Conservation (phyloP, 1,140 invertebrate species). For the Trinorchestia longiramus region DNA sequence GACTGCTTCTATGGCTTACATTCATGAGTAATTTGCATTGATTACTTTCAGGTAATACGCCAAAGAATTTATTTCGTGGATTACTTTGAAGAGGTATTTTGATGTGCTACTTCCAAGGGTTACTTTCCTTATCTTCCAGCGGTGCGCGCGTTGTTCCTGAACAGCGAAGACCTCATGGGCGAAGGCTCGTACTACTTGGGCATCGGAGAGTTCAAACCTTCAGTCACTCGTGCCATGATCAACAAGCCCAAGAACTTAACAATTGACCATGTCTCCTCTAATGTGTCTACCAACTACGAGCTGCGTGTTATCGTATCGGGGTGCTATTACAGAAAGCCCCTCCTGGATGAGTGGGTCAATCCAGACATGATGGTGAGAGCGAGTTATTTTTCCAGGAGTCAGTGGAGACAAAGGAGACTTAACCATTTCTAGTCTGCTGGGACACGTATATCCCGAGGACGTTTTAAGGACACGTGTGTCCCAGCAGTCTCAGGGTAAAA, state of each 20-base stretch:
- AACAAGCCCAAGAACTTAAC: conserved; percentile 60
- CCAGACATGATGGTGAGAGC: conserved; percentile 68
- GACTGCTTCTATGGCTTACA: no score
- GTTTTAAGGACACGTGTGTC: no score
- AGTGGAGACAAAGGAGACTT: no score
- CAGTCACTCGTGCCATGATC: conserved; percentile 23
- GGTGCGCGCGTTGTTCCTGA: conserved; percentile 38
- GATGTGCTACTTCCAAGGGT: no score
- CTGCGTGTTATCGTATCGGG: conserved; percentile 68
- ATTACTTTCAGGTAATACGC: no score
- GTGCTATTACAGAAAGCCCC: conserved; percentile 69
- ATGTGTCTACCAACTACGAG: conserved; percentile 68
- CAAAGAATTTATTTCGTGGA: no score
- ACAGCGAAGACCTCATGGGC: conserved; percentile 47
- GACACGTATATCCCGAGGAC: no score
- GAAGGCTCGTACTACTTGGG: conserved; percentile 61
- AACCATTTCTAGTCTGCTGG: no score
- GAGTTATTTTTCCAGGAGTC: neutral
- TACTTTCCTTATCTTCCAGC: conserved; percentile 56
- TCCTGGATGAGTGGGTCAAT: conserved; percentile 68
- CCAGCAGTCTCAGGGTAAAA: no score
- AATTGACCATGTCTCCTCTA: conserved; percentile 52
- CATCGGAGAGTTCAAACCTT: conserved; percentile 59
- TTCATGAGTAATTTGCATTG: no score
- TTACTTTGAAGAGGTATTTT: no score